Evolutionary conservation across 2,888 invertebrate genomes (phyloP).

Genomic region (Latrodectus hesperus): DNA sequence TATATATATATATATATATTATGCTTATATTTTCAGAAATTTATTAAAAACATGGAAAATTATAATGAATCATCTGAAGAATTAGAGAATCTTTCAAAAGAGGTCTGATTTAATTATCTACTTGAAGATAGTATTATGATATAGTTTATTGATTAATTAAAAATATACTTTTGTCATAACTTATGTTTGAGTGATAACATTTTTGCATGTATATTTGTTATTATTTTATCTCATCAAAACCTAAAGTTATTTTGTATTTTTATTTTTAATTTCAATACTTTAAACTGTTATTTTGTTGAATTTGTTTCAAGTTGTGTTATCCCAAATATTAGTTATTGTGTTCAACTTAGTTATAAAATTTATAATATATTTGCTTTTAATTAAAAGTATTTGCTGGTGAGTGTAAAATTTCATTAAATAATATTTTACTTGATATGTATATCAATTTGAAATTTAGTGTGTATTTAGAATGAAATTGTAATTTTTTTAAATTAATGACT

Average conservation of each 20-base stretch:
- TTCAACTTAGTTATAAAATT: too few relatives aligned
- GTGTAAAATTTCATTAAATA: too few relatives aligned
- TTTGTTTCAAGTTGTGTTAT: too few relatives aligned
- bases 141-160: not conserved
- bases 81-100: conserved; percentile 31
- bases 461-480: too few relatives aligned
- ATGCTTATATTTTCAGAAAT: not conserved
- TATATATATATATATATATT: too few relatives aligned
- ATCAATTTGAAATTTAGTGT: too few relatives aligned
- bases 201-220: not conserved
- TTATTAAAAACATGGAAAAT: conserved; percentile 7
- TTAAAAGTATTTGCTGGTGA: too few relatives aligned
- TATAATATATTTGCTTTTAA: too few relatives aligned
- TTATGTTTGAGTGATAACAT: not conserved
- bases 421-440: too few relatives aligned
- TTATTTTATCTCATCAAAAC: not conserved
- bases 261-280: not conserved
- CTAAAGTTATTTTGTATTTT: not conserved
- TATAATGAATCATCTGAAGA: conserved; percentile 10
- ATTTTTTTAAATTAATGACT: too few relatives aligned
- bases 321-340: too few relatives aligned
- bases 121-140: not conserved
- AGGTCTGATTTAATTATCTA: not conserved
- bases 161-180: not conserved
- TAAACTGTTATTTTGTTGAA: too few relatives aligned